phyloP scores from a whole-genome alignment of 2,888 invertebrate species.

The Melinaea menophilus region DNA sequence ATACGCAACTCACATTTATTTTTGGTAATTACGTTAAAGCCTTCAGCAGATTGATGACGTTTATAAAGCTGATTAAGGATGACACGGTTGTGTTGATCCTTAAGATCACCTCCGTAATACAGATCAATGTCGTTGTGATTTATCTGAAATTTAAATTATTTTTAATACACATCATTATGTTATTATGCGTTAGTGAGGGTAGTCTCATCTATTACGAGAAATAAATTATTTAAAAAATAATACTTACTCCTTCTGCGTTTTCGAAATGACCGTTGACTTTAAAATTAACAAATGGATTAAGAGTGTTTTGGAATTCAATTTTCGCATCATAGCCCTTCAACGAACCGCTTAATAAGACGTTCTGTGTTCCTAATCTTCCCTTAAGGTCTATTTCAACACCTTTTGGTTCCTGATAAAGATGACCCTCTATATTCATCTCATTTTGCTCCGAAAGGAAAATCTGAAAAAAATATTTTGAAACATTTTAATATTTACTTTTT shows the following conservation, averaged over 20 bases:
- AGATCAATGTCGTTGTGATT: constrained; percentile 74
- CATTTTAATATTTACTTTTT: not conserved
- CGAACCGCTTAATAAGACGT: constrained; percentile 68
- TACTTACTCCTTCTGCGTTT: constrained; percentile 56
- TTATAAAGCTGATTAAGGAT: constrained; percentile 67
- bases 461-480: constrained; percentile 17
- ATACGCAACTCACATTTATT: constrained; percentile 60
- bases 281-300: constrained; percentile 80
- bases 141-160: constrained; percentile 36
- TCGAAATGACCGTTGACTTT: constrained; percentile 77
- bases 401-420: constrained; percentile 55
- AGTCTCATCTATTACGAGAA: not conserved
- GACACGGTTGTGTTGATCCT: constrained; percentile 75
- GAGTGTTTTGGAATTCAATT: constrained; percentile 76
- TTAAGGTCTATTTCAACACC: constrained; percentile 71
- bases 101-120: constrained; percentile 80
- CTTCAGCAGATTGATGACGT: constrained; percentile 51
- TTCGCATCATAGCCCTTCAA: constrained; percentile 61
- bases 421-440: constrained; percentile 73
- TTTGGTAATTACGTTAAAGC: constrained; percentile 71
- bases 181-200: not conserved
- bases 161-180: not conserved
- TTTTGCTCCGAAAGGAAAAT: constrained; percentile 54
- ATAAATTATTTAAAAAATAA: constrained; percentile 4
- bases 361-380: constrained; percentile 68